phyloP scores from a whole-genome alignment of 2,113 vertebrate genomes.

The Octodon degus region DNA sequence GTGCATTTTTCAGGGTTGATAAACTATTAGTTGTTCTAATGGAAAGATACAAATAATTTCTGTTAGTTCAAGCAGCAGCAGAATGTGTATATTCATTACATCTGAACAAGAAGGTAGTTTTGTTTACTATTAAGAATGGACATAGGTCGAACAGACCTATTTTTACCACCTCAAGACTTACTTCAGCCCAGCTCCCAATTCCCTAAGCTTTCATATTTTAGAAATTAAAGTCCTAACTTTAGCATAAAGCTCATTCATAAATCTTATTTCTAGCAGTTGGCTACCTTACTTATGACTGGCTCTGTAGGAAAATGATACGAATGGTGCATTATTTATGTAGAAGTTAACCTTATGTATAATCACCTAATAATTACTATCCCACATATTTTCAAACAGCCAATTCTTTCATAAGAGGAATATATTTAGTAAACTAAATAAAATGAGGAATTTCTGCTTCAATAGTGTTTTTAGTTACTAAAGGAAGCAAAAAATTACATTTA shows the following conservation, averaged over 20 bases:
- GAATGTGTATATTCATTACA: constrained; percentile 40
- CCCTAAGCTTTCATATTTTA: background rate
- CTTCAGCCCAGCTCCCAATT: background rate
- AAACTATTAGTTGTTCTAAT: background rate
- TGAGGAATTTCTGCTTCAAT: constrained; percentile 56
- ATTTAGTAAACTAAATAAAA: constrained; percentile 76
- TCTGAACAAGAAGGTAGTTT: background rate
- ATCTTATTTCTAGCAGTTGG: constrained; percentile 48
- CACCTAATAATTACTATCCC: constrained; percentile 66
- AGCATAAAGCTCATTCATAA: constrained; percentile 56
- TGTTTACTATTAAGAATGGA: background rate
- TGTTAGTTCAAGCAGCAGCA: background rate
- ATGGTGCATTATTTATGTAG: constrained; percentile 47
- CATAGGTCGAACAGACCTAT: background rate
- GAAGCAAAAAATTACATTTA: constrained; percentile 55
- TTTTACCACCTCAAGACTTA: background rate
- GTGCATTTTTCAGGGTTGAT: constrained; percentile 4
- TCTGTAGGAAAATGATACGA: constrained; percentile 57
- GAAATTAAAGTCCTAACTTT: constrained; percentile 39
- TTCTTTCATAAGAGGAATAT: constrained; percentile 51
- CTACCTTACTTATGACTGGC: constrained; percentile 25
- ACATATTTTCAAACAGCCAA: constrained; percentile 58
- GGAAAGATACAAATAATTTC: background rate
- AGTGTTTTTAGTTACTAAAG: constrained; percentile 56
- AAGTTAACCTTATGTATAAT: constrained; percentile 55